Evolutionary conservation across 2,888 invertebrate genomes (phyloP).

Genomic region (Deilephila porcellus): DNA sequence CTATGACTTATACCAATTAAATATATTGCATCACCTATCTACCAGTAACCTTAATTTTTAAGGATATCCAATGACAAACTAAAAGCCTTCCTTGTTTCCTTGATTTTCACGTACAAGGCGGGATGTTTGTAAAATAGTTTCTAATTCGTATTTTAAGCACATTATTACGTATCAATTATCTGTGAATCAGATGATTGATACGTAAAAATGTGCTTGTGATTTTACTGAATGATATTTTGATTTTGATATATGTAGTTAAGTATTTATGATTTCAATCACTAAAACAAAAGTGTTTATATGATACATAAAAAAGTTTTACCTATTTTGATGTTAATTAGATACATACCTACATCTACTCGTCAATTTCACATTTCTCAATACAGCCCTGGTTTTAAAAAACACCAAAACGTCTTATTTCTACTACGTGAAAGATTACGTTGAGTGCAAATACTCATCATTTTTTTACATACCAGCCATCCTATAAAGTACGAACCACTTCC

Average conservation of each 20-base stretch:
- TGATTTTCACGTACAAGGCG: not conserved
- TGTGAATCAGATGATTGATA: too few relatives aligned
- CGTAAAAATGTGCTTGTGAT: not conserved
- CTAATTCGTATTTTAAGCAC: not conserved
- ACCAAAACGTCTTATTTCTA: not conserved
- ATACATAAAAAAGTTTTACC: too few relatives aligned
- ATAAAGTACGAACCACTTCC: conserved; percentile 21
- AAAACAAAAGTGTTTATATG: too few relatives aligned
- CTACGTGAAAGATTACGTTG: not conserved
- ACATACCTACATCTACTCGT: too few relatives aligned
- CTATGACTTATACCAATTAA: conserved; percentile 16
- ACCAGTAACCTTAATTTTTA: conserved; percentile 5
- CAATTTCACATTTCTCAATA: not conserved
- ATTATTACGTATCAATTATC: too few relatives aligned
- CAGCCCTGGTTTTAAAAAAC: not conserved
- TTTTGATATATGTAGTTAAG: too few relatives aligned
- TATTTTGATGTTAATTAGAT: too few relatives aligned
- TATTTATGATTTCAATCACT: too few relatives aligned
- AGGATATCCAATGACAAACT: conserved; percentile 16
- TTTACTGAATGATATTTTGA: not conserved
- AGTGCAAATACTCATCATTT: not conserved
- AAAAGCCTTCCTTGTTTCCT: conserved; percentile 27
- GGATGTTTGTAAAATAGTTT: not conserved
- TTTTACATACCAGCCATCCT: not conserved
- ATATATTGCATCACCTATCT: conserved; percentile 10